These are phyloP conservation scores for Crotophaga sulcirostris DNA, from an alignment of 2,113 vertebrate species.

Conservation along the genomic window DNA sequence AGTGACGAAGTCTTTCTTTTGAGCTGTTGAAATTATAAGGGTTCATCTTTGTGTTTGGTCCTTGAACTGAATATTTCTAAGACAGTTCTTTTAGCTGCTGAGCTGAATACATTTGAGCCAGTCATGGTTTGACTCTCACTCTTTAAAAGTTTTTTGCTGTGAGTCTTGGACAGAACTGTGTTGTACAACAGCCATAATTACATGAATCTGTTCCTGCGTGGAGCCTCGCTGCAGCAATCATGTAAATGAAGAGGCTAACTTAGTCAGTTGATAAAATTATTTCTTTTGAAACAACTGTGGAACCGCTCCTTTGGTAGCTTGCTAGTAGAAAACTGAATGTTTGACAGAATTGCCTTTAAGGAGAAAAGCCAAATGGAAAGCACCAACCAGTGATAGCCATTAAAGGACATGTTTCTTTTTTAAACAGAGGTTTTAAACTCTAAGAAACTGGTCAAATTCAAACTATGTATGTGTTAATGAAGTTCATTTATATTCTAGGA, in stretches of 20 bases:
- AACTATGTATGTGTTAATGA: not conserved
- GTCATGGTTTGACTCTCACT: not conserved
- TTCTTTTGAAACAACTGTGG: not conserved
- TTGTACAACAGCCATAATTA: not conserved
- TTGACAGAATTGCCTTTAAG: not conserved
- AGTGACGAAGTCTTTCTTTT: not conserved
- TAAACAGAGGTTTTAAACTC: not conserved
- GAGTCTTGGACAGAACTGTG: not conserved
- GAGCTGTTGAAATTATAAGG: not conserved
- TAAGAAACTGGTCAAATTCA: not conserved
- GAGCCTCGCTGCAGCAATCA: not conserved
- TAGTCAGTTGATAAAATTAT: not conserved
- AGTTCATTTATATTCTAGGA: not conserved
- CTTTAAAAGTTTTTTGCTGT: not conserved
- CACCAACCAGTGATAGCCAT: not conserved
- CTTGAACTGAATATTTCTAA: not conserved
- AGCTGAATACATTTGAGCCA: not conserved
- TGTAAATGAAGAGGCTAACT: not conserved
- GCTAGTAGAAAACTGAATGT: not conserved
- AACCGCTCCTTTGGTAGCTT: not conserved
- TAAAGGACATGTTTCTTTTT: not conserved
- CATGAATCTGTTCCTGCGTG: not conserved
- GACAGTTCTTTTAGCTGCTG: not conserved
- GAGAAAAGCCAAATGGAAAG: not conserved
- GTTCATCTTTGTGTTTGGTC: not conserved